Base-by-base conservation (phyloP, 2,113 vertebrate species). In the Nyctereutes procyonoides region DNA sequence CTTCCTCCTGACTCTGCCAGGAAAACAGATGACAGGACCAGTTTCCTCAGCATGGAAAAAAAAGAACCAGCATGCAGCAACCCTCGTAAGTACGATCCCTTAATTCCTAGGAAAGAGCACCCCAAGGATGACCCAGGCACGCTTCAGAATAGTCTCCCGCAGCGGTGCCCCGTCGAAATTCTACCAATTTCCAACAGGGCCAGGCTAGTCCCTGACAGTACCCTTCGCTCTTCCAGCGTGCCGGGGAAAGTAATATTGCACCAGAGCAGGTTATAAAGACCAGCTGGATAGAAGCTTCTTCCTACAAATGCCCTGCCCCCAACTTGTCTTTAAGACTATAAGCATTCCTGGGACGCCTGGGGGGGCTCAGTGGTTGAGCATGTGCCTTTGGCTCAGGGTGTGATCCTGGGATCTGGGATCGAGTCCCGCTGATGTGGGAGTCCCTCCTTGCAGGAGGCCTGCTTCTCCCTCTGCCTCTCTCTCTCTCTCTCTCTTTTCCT, bases 1-100 rank as follows among this genome's bases (percentile, higher is more conserved):
- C 90, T 99, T 99, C 96, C 74, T 99, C 60, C 92, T 20, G n/a
- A 35, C 95, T 56, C 99, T 98, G 86, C 24, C 2, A 85, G 53
- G 84, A n/a, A 95, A 30, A 95, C 3, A 43, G 12, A 35, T 2
- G 62, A 65, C 4, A 14, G 53, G 4, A 20, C 28, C 8, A 1
- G 17, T 26, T 24, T 17, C 30, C n/a, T 43, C 19, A 3, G 6
- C 13, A 2, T 0, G 3, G 79, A 77, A 43, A 83, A 48, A 10
- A 83, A 48, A 8, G 38, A 14, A 20, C 15, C 13, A 9, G 3
- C 3, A 5, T 1, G 4, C 2, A 5, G 63, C n/a, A 20, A 38
- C n/a, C 24, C 30, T 58, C 77, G 1, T 0, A 26, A 3, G 58
- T 10, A 17, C 0, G 8, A 4, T 53, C 17, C n/a, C 38, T 60